Conservation (phyloP, 2,888 invertebrate genomes). For the Yponomeuta plumbellus region DNA sequence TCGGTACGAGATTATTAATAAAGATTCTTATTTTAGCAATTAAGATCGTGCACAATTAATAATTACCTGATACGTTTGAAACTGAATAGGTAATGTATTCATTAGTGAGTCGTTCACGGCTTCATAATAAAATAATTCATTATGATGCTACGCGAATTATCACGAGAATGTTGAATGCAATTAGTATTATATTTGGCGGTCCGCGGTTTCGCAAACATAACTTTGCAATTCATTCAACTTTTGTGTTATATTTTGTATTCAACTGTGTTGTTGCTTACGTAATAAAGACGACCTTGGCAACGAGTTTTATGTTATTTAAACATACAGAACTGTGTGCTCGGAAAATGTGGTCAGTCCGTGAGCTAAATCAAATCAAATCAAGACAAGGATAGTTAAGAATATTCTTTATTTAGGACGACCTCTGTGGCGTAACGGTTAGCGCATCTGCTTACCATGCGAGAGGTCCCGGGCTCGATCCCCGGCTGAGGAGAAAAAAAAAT, state of each 20-base stretch:
- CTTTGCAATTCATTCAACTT: not conserved
- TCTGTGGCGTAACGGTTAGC: too few species aligned
- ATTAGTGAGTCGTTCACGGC: not conserved
- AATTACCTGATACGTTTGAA: not conserved
- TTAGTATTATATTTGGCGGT: not conserved
- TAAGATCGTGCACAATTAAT: too few species aligned
- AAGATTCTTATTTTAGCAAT: too few species aligned
- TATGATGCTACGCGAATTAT: not conserved
- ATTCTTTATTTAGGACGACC: too few species aligned
- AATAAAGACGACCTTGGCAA: not conserved
- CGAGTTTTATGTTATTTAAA: not conserved
- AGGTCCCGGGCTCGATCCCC: too few species aligned
- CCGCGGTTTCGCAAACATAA: not conserved
- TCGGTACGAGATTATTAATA: too few species aligned
- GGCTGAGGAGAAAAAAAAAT: too few species aligned
- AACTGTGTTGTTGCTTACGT: not conserved
- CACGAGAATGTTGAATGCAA: not conserved
- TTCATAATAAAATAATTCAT: not conserved
- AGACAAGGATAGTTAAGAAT: too few species aligned
- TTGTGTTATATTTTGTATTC: not conserved
- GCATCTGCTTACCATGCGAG: too few species aligned
- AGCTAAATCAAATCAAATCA: too few species aligned
- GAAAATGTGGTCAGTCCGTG: too few species aligned
- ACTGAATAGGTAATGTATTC: not conserved
- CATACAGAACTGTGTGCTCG: not conserved